Conservation (phyloP, 2,113 vertebrate species). For the Sciurus niger region DNA sequence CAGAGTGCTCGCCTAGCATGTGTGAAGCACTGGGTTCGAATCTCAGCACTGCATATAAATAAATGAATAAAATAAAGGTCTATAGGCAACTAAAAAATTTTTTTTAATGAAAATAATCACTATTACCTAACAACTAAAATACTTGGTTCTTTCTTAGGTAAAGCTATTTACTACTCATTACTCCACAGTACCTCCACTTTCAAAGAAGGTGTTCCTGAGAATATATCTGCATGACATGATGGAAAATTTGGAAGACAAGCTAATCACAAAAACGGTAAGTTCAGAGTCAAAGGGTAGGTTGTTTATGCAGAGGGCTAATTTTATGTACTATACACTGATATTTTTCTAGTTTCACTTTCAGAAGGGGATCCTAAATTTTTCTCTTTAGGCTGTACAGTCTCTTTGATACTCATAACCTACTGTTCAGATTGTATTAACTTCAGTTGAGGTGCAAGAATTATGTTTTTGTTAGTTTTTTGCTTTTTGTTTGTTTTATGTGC, state of each 20-base stretch:
- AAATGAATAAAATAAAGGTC: too few species aligned
- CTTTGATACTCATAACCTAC: background rate
- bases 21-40: too few species aligned
- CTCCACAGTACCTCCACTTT: background rate
- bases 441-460: background rate
- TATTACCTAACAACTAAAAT: slow-evolving; percentile 18
- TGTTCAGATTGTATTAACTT: slow-evolving; percentile 50
- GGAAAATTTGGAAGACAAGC: slow-evolving; percentile 7
- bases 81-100: too few species aligned
- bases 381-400: background rate
- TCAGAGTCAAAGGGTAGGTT: slow-evolving; percentile 1
- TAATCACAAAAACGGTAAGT: background rate
- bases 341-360: slow-evolving; percentile 44
- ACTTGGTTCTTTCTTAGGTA: slow-evolving; percentile 27
- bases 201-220: slow-evolving; percentile 15
- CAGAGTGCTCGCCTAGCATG: too few species aligned
- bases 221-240: background rate
- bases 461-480: background rate
- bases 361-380: slow-evolving; percentile 37
- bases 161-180: background rate
- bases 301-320: slow-evolving; percentile 36
- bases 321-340: background rate
- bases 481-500: background rate
- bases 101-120: background rate
- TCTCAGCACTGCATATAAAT: too few species aligned